Base-by-base conservation (phyloP, 2,888 invertebrate genomes). In the Pecten maximus region DNA sequence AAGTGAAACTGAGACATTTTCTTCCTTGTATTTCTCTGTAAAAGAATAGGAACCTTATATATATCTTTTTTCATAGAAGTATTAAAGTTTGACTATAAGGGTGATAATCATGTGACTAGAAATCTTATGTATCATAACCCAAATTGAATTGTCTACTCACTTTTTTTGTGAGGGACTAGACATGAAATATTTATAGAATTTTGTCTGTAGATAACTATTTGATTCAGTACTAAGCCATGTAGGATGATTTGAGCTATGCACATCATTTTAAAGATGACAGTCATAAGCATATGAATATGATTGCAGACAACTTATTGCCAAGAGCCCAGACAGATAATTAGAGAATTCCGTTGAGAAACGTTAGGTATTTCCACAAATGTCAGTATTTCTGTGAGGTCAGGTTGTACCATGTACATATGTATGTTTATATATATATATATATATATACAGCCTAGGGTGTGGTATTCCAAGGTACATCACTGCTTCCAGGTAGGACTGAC, bases 271-370 rank as follows among this genome's bases (percentile, higher is more conserved):
- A 74, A 74, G 74, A 74, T 74, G 74, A 74, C 74, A 74, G 74
- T 74, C 74, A 74, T 74, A 74, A 74, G 74, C 28, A 28, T 74
- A 74, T 74, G 35, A 35, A 74, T 74, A 74, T 74, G 74, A 60
- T 74, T 74, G 74, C 74, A 74, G 74, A 74, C 74, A 74, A 74
- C 74, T 74, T 74, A 74, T 74, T 74, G 74, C 35, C 74, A 74
- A 28, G 74, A 74, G 4, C 74, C 74, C 74, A 74, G 74, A 74
- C 74, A 74, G 35, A 8, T 74, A 35, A 74, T 74, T 74, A 74
- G 35, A 23, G 35, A 74, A 74, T 74, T 54, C 54, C 54, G 8
- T 54, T 54, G 54, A 6, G 23, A 54, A 54, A 19, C 19, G 54
- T 54, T 15, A 19, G 8, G 54, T 54, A 54, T 54, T 74, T 35